A percentile compares a stretch with the other conserved stretches of the same genome.
Conservation (phyloP, 2,888 invertebrate genomes). For the Panopea generosa region DNA sequence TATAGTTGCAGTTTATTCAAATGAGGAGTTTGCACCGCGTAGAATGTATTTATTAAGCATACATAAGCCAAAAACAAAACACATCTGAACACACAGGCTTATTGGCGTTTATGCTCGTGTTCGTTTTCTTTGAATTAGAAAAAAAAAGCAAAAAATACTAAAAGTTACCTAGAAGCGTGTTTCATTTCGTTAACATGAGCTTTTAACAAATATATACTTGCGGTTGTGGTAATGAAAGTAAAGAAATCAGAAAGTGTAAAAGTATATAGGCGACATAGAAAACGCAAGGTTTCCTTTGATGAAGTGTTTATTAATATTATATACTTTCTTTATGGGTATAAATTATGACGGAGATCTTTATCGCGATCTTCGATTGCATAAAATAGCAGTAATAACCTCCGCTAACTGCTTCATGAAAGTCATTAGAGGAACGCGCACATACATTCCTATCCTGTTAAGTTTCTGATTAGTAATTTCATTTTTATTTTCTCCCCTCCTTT, state of each 20-base stretch:
- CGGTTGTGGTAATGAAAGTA: no score
- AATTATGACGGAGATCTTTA: conserved; percentile 32
- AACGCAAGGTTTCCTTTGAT: conserved; percentile 34
- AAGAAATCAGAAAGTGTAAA: background rate
- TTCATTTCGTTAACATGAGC: no score
- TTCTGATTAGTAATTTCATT: conserved; percentile 59
- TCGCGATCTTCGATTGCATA: conserved; percentile 39
- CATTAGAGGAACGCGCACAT: conserved; percentile 12
- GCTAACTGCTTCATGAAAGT: conserved; percentile 19
- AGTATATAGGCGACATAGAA: conserved; percentile 30
- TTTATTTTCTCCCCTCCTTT: conserved; percentile 60
- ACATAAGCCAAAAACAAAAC: no score
- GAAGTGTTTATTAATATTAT: conserved; percentile 44
- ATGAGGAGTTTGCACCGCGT: no score
- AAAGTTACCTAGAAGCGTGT: no score
- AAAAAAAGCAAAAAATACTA: no score
- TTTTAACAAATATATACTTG: no score
- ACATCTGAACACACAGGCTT: no score
- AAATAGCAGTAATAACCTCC: conserved; percentile 40
- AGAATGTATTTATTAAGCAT: no score
- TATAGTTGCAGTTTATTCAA: no score
- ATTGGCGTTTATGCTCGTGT: no score
- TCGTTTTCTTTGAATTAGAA: no score
- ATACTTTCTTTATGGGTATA: conserved; percentile 38
- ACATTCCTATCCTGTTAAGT: conserved; percentile 43